A percentile compares a stretch with the other conserved stretches of the same genome.
Conservation (phyloP, 1,140 invertebrate species). For the Mamestra configurata region DNA sequence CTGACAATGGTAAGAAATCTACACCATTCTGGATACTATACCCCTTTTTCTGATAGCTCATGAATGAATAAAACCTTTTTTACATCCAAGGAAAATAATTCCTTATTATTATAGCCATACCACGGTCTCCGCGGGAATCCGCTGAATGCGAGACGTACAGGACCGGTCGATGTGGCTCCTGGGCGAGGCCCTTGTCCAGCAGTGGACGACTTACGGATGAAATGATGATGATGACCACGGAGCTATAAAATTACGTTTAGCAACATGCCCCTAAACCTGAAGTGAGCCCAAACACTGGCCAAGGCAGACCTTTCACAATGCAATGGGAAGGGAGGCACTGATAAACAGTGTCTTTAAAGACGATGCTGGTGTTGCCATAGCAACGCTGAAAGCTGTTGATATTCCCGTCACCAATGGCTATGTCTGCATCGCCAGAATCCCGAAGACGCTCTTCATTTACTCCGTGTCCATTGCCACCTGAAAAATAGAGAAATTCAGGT, state of each 20-base stretch:
- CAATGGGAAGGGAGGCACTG: constrained; percentile 53
- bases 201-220: too few species aligned
- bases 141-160: too few species aligned
- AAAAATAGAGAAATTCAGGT: constrained; percentile 47
- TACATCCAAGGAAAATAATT: too few species aligned
- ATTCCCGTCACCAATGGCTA: background rate
- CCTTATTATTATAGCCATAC: too few species aligned
- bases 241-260: background rate
- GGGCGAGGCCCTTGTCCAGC: too few species aligned
- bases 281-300: constrained; percentile 76
- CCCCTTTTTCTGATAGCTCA: too few species aligned
- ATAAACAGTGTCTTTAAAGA: background rate
- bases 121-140: too few species aligned
- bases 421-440: constrained; percentile 50
- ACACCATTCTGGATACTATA: too few species aligned
- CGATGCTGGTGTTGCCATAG: background rate
- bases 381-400: background rate
- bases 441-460: constrained; percentile 69
- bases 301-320: constrained; percentile 73
- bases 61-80: too few species aligned
- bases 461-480: constrained; percentile 86
- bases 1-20: too few species aligned
- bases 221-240: too few species aligned
- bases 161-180: too few species aligned
- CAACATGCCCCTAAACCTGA: background rate